Percentiles rank a stretch among this genome's conserved stretches.
Conservation (phyloP, 2,797 vertebrate species). For the Bufotes viridis region DNA sequence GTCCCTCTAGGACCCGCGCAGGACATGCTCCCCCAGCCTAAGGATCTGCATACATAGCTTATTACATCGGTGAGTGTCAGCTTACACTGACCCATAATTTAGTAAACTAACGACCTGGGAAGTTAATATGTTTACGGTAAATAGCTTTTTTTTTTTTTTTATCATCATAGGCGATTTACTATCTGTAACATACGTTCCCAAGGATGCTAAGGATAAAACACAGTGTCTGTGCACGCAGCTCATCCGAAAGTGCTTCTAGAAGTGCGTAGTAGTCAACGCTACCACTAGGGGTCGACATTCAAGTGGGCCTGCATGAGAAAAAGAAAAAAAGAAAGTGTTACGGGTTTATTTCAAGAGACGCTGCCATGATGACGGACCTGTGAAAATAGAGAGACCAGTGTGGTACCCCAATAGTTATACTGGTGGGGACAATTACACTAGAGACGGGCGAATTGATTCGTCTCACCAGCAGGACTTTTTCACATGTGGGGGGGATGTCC, state of each 20-base stretch:
- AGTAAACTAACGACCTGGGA: slow-evolving; percentile 58
- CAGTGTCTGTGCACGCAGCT: slow-evolving; percentile 31
- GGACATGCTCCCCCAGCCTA: not conserved
- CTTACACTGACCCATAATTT: not conserved
- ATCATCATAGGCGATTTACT: slow-evolving; percentile 1
- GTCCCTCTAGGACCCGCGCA: too few species aligned
- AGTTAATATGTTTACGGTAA: slow-evolving; percentile 26
- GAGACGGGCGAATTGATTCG: too few species aligned
- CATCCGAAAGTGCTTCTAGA: slow-evolving; percentile 58
- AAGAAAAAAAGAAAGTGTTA: not conserved
- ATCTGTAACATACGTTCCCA: slow-evolving; percentile 54
- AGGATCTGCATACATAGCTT: slow-evolving; percentile 28
- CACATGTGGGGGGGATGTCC: too few species aligned
- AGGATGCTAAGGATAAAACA: slow-evolving; percentile 42
- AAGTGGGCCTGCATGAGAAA: not conserved
- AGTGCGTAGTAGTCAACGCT: slow-evolving; percentile 36
- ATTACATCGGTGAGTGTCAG: slow-evolving; percentile 15
- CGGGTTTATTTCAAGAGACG: not conserved
- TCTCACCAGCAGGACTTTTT: too few species aligned
- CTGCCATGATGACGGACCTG: too few species aligned
- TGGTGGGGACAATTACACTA: too few species aligned
- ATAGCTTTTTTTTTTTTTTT: not conserved
- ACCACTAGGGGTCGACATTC: not conserved
- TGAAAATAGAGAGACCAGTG: too few species aligned
- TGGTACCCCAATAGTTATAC: too few species aligned